These are phyloP conservation scores for Drosophila kanekoi DNA, from an alignment of 2,888 invertebrate species.

Conservation along the genomic window DNA sequence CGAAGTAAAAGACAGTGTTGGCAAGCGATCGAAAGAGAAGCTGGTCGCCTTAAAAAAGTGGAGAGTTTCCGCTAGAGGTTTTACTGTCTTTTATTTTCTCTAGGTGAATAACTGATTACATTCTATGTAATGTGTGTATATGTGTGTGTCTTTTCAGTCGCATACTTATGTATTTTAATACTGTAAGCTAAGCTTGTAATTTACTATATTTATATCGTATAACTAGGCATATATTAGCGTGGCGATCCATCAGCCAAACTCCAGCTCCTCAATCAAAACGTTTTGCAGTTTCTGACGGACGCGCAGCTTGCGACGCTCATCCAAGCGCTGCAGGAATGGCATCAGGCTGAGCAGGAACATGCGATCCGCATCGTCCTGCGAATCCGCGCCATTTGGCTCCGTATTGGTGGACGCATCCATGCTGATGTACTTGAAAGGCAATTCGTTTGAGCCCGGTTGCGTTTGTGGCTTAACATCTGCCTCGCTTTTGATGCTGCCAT, in stretches of 20 bases:
- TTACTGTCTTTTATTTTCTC: conserved; percentile 10
- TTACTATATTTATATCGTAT: conserved; percentile 16
- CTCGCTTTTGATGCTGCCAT: conserved; percentile 51
- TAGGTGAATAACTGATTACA: conserved; percentile 53
- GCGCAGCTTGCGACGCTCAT: conserved; percentile 72
- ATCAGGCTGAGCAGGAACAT: conserved; percentile 78
- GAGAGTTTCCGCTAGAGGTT: not conserved
- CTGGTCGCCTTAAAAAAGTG: no score
- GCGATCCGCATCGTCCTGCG: conserved; percentile 74
- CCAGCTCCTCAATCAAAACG: conserved; percentile 75
- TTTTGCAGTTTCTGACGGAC: conserved; percentile 79
- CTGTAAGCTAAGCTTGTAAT: conserved; percentile 75
- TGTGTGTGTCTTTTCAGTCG: conserved; percentile 54
- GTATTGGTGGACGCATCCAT: conserved; percentile 69
- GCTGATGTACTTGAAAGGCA: conserved; percentile 63
- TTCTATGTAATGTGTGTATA: conserved; percentile 54
- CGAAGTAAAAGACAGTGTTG: no score
- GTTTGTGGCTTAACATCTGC: conserved; percentile 39
- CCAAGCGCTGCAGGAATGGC: conserved; percentile 75
- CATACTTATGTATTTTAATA: conserved; percentile 59
- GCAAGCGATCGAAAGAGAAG: no score
- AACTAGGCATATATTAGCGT: not conserved
- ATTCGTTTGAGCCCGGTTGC: conserved; percentile 21
- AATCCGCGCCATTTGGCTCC: conserved; percentile 41
- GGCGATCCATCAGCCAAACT: conserved; percentile 61